A percentile compares a stretch with the other conserved stretches of the same genome.
Conservation (phyloP, 2,797 vertebrate genomes). For the Acestrorhynchus altus region DNA sequence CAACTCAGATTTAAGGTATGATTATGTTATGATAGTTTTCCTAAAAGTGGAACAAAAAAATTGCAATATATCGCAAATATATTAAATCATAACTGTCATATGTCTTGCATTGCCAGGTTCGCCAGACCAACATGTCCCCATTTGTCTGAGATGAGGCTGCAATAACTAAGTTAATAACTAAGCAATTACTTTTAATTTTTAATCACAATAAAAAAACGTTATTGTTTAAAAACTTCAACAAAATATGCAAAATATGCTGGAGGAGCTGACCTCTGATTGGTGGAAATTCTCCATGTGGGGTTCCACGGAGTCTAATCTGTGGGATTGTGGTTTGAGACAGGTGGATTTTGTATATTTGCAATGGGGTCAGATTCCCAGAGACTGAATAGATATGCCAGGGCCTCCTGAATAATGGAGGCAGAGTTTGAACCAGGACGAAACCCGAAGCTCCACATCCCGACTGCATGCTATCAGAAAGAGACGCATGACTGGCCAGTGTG, state of each 20-base stretch:
- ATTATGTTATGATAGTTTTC: too few species aligned
- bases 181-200: too few species aligned
- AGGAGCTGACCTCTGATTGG: not conserved
- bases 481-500: conserved; percentile 1
- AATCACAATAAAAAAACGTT: too few species aligned
- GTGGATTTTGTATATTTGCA: conserved; percentile 29
- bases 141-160: too few species aligned
- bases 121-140: too few species aligned
- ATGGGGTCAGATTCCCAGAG: conserved; percentile 47
- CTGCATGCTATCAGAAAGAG: conserved; percentile 9
- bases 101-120: too few species aligned
- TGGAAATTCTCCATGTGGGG: not conserved
- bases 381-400: conserved; percentile 42
- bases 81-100: too few species aligned
- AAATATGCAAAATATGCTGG: not conserved
- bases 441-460: conserved; percentile 45
- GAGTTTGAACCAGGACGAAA: conserved; percentile 52
- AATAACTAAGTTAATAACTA: too few species aligned
- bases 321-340: conserved; percentile 35
- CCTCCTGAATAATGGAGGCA: conserved; percentile 51
- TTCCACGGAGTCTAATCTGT: not conserved
- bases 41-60: too few species aligned
- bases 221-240: too few species aligned
- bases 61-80: too few species aligned
- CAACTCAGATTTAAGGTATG: too few species aligned